phyloP scores from a whole-genome alignment of 2,888 invertebrate species.

The Seladonia tumulorum region DNA sequence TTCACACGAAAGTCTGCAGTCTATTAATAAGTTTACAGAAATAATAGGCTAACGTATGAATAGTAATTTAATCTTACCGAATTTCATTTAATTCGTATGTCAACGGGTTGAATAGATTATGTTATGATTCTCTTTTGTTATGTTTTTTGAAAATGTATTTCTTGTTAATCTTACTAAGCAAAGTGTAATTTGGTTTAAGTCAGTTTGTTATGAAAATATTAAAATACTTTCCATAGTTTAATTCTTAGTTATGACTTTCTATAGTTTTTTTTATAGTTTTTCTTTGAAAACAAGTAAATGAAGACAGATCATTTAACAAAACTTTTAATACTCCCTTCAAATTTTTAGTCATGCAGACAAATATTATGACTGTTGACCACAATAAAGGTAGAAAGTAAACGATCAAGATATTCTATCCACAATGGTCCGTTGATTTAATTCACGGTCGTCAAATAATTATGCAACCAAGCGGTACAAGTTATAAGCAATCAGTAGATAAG shows the following conservation, averaged over 20 bases:
- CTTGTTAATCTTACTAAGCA: not conserved
- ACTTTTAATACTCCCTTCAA: not conserved
- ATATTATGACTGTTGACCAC: not conserved
- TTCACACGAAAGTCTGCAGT: no score
- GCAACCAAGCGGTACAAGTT: not conserved
- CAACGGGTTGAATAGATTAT: no score
- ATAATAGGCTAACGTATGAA: not conserved
- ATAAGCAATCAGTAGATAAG: conserved; percentile 45
- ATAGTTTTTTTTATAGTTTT: not conserved
- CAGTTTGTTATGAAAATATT: not conserved
- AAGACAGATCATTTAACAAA: not conserved
- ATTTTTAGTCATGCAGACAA: not conserved
- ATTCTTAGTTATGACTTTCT: no score
- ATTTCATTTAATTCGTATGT: not conserved
- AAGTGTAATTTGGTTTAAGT: no score
- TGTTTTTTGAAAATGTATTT: not conserved
- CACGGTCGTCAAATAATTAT: conserved; percentile 9
- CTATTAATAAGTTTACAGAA: not conserved
- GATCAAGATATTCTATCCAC: not conserved
- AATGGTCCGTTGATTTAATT: conserved; percentile 1
- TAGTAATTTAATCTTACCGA: not conserved
- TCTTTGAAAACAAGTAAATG: not conserved
- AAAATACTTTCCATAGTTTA: not conserved
- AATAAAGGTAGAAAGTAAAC: not conserved
- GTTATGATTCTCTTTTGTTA: no score